Conservation (phyloP, 2,888 invertebrate genomes). For the Idaea aversata region DNA sequence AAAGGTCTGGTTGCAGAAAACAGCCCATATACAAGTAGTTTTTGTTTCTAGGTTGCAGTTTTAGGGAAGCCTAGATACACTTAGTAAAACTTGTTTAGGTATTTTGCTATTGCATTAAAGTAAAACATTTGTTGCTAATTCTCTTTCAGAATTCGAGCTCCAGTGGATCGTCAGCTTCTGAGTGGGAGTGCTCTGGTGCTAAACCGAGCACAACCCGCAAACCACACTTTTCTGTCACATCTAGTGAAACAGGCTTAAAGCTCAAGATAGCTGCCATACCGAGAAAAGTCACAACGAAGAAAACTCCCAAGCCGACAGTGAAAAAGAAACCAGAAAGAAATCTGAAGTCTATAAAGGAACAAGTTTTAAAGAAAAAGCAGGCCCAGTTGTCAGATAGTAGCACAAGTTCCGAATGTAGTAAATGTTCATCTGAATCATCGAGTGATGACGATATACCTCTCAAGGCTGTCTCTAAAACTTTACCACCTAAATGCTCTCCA, state of each 20-base stretch:
- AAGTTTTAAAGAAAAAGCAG: constrained; percentile 48
- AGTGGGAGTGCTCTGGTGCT: constrained; percentile 65
- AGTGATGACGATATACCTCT: constrained; percentile 73
- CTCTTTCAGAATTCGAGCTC: constrained; percentile 66
- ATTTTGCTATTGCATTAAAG: background rate
- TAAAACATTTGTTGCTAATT: background rate
- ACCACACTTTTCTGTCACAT: constrained; percentile 82
- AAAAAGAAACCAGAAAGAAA: constrained; percentile 59
- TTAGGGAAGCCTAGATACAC: too few species aligned
- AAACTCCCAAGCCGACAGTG: constrained; percentile 54
- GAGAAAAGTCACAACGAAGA: constrained; percentile 59
- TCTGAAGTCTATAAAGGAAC: constrained; percentile 36
- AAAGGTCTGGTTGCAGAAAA: too few species aligned
- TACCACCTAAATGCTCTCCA: constrained; percentile 57
- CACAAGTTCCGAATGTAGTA: constrained; percentile 75
- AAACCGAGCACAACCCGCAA: constrained; percentile 59
- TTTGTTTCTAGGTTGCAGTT: too few species aligned
- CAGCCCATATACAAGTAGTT: too few species aligned
- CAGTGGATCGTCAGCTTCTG: constrained; percentile 67
- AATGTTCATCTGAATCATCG: constrained; percentile 70
- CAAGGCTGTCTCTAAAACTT: constrained; percentile 64
- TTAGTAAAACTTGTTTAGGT: too few species aligned
- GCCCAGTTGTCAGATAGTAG: constrained; percentile 62
- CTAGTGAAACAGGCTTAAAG: constrained; percentile 81
- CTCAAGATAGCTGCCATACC: constrained; percentile 82